Conservation (phyloP, 2,888 invertebrate species). For the Apantesis nais region DNA sequence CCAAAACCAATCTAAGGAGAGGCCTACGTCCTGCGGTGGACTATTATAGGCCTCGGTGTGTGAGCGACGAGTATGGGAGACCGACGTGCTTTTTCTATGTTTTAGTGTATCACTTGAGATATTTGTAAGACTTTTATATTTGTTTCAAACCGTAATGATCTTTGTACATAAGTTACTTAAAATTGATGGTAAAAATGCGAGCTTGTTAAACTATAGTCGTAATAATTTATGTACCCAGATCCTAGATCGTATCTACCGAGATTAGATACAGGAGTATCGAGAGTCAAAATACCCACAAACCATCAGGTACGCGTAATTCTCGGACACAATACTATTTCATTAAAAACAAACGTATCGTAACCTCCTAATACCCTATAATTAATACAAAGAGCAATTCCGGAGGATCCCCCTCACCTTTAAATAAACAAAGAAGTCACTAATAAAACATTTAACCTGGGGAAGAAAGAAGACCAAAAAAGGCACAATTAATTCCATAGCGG, state of each 20-base stretch:
- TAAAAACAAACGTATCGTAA: constrained; percentile 19
- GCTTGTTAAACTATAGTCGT: too few species aligned
- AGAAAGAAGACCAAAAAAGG: constrained; percentile 70
- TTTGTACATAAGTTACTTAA: too few species aligned
- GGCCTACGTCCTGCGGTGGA: too few species aligned
- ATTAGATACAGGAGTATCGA: background rate
- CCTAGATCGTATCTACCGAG: too few species aligned
- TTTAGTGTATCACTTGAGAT: background rate
- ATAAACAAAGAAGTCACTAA: constrained; percentile 73
- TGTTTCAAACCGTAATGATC: too few species aligned
- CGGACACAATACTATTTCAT: background rate
- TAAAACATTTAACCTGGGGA: constrained; percentile 80
- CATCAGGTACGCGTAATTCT: background rate
- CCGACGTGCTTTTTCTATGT: background rate
- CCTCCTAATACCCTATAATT: constrained; percentile 46
- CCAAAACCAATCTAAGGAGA: too few species aligned
- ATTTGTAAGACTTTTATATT: too few species aligned
- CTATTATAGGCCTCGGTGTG: background rate
- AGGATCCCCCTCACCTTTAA: constrained; percentile 52
- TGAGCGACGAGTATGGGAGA: background rate
- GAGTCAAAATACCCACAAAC: background rate
- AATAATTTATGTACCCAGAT: too few species aligned
- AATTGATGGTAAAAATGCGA: too few species aligned
- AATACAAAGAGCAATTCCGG: constrained; percentile 58
- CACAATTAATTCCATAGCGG: constrained; percentile 76